These are phyloP conservation scores for Gryon sp. DNA, from an alignment of 1,140 invertebrate genomes.

Conservation along the genomic window DNA sequence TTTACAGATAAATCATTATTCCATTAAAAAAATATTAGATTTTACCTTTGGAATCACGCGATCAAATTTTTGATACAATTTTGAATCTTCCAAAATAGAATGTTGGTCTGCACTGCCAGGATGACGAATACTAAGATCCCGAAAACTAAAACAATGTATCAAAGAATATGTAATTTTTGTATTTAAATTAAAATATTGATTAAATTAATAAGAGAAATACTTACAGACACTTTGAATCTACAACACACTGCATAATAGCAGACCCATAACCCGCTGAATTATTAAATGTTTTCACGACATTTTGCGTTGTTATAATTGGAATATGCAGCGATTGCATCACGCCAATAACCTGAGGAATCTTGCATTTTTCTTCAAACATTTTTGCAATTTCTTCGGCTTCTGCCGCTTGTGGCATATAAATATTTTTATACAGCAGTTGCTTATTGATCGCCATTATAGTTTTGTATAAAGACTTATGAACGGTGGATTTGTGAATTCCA, in stretches of 20 bases:
- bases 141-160: conserved; percentile 54
- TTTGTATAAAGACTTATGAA: conserved; percentile 66
- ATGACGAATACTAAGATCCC: conserved; percentile 67
- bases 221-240: conserved; percentile 65
- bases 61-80: conserved; percentile 56
- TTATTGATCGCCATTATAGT: conserved; percentile 56
- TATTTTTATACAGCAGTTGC: conserved; percentile 54
- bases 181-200: neutral
- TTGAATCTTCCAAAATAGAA: conserved; percentile 62
- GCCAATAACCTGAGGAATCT: conserved; percentile 64
- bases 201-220: conserved; percentile 1
- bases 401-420: conserved; percentile 62
- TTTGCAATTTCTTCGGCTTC: conserved; percentile 57
- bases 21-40: conserved; percentile 9
- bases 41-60: conserved; percentile 64
- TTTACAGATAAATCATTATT: neutral
- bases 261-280: conserved; percentile 65
- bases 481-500: conserved; percentile 66
- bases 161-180: neutral
- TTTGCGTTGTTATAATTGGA: conserved; percentile 43
- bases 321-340: conserved; percentile 62
- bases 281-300: conserved; percentile 52
- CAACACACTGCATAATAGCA: conserved; percentile 63
- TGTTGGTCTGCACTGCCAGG: conserved; percentile 55
- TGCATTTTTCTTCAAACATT: conserved; percentile 54